Conservation (phyloP, 1,140 invertebrate species). For the Drosophila pruinosa region DNA sequence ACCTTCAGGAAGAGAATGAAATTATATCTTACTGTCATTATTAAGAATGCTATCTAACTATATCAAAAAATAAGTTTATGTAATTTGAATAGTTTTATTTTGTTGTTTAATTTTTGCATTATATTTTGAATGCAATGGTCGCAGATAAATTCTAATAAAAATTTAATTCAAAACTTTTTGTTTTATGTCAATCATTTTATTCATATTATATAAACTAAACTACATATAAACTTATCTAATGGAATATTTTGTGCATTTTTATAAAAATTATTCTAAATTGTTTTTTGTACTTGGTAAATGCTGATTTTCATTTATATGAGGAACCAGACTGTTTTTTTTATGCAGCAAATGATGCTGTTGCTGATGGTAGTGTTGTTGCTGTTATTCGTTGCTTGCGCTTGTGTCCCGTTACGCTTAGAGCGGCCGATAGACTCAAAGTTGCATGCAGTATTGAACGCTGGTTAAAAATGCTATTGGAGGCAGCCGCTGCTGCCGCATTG, state of each 20-base stretch:
- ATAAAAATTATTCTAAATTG: too few relatives aligned
- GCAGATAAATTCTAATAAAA: too few relatives aligned
- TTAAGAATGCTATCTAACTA: not conserved
- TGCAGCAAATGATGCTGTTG: conserved; percentile 25
- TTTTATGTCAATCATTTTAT: too few relatives aligned
- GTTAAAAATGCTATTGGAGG: conserved; percentile 81
- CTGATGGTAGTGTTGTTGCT: conserved; percentile 17
- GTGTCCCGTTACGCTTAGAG: conserved; percentile 71
- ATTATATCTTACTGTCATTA: too few relatives aligned
- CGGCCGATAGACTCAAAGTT: conserved; percentile 65
- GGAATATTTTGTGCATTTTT: too few relatives aligned
- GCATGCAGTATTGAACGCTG: conserved; percentile 70
- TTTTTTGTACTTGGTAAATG: conserved; percentile 5
- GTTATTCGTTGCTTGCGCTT: conserved; percentile 56
- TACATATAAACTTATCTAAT: too few relatives aligned
- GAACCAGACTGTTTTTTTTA: conserved; percentile 1
- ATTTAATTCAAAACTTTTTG: too few relatives aligned
- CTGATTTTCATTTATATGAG: not conserved
- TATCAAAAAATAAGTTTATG: too few relatives aligned
- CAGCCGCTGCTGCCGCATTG: conserved; percentile 78
- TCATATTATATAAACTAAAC: too few relatives aligned
- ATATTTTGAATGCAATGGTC: too few relatives aligned
- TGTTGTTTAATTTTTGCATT: too few relatives aligned
- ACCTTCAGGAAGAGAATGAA: conserved; percentile 27
- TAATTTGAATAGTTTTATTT: too few relatives aligned